Evolutionary conservation across 2,797 vertebrate species (phyloP), one percentile per base, ranked within the genome.

Genomic region (Fringilla coelebs): DNA sequence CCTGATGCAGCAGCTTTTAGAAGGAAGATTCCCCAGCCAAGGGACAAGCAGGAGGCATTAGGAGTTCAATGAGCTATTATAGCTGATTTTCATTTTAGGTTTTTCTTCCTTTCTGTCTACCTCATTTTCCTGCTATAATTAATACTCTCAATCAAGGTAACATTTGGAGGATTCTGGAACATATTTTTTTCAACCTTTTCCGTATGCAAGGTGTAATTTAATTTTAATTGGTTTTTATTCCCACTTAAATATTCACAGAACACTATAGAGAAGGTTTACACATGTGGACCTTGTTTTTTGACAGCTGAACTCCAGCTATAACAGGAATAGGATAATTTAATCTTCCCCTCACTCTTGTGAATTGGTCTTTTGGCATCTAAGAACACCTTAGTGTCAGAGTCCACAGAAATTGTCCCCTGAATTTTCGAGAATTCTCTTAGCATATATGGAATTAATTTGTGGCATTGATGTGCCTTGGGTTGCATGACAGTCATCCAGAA

Each of bases 1-100:
- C 95, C 85, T 96, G 91, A 94, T 94, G 88, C 85, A 96, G 85
- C 91, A 96, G 88, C 91, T 93, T 96, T 94, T 70, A 88, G 90
- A 93, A 89, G 68, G 85, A 91, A 71, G 86, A 92, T 85, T 94
- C 72, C 31, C 52, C 34, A 82, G 63, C 85, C 62, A 34, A 26
- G 63, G 68, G 46, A 89, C 55, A 79, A 91, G 55, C 49, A 92
- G 80, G 80, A 94, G 57, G 70, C 60, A 67, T 81, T 82, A 86
- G 12, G 16, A 82, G 13, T 57, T 74, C 52, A 76, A n/a, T 67
- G 62, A 90, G 11, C 61, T 84, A 29, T 41, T 83, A 48, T 41
- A 71, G 18, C 6, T 83, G 31, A 85, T 88, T 88, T 94, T 82
- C 18, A 55, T 52, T 76, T 88, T 29, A 58, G 14, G 8, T 63